These are phyloP conservation scores for Cebus imitator DNA, from an alignment of 2,113 vertebrate species.

Conservation along the genomic window DNA sequence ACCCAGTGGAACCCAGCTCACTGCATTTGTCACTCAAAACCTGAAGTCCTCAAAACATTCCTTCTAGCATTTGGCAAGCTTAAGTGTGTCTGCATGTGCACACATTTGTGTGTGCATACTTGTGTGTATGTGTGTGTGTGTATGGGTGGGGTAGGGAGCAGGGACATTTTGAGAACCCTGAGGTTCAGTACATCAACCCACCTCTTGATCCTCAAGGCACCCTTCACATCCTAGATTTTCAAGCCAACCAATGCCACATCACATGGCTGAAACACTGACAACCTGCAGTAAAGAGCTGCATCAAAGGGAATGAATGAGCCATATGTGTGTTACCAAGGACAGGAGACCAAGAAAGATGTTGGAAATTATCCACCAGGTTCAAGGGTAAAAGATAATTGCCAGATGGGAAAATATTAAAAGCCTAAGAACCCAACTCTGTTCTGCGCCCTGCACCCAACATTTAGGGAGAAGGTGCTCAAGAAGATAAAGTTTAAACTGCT, in stretches of 20 bases:
- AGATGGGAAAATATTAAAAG: neutral
- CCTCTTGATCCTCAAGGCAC: neutral
- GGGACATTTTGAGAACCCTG: constrained; percentile 17
- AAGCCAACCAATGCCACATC: constrained; percentile 55
- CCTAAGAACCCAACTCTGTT: neutral
- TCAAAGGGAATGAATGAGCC: constrained; percentile 44
- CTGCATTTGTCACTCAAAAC: constrained; percentile 37
- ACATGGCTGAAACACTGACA: constrained; percentile 43
- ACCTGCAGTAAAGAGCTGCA: constrained; percentile 6
- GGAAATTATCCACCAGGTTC: constrained; percentile 27
- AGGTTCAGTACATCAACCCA: neutral
- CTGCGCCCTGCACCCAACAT: no score
- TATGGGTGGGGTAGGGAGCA: neutral
- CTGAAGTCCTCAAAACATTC: neutral
- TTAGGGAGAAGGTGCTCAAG: neutral
- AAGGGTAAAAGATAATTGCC: neutral
- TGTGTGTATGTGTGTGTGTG: neutral
- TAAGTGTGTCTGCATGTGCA: neutral
- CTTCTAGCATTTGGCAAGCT: constrained; percentile 19
- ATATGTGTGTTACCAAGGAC: neutral
- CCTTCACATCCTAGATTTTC: neutral
- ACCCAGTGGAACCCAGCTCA: neutral
- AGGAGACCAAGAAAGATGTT: neutral
- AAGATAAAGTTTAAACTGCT: neutral
- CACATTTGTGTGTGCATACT: neutral